Evolutionary conservation across 2,888 invertebrate species (phyloP).

Genomic region (Eupithecia centaureata): DNA sequence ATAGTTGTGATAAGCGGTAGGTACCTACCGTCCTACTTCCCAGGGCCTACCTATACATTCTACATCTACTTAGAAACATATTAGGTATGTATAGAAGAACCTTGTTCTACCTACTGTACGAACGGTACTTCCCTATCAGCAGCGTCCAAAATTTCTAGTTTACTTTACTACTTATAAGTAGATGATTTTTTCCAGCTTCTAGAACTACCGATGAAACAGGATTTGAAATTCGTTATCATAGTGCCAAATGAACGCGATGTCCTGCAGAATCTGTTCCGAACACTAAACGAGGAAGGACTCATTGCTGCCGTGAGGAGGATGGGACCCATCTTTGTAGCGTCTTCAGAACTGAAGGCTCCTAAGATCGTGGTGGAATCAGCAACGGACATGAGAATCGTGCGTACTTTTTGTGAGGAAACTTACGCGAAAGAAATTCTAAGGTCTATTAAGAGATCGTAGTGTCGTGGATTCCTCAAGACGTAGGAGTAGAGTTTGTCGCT

Average conservation of each 20-base stretch:
- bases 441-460: too few relatives aligned
- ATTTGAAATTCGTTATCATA: constrained; percentile 48
- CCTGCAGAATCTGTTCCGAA: constrained; percentile 33
- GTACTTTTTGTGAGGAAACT: background rate
- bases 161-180: too few relatives aligned
- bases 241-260: constrained; percentile 49
- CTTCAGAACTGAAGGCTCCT: constrained; percentile 27
- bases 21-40: too few relatives aligned
- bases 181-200: constrained; percentile 45
- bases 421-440: too few relatives aligned
- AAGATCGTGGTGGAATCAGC: constrained; percentile 16
- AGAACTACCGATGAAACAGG: constrained; percentile 46
- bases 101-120: background rate
- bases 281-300: constrained; percentile 35
- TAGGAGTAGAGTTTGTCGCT: too few relatives aligned
- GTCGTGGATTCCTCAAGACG: too few relatives aligned
- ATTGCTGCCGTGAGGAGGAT: constrained; percentile 37
- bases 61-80: too few relatives aligned
- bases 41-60: too few relatives aligned
- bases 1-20: too few relatives aligned
- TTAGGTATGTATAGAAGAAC: too few relatives aligned
- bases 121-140: background rate
- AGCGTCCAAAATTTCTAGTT: background rate
- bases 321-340: constrained; percentile 38
- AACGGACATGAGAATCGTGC: background rate